Evolutionary conservation across 53 echinoderm and acorn worm genomes (phyloP), one percentile per base, ranked within the genome.

Genomic region (Crossaster papposus): DNA sequence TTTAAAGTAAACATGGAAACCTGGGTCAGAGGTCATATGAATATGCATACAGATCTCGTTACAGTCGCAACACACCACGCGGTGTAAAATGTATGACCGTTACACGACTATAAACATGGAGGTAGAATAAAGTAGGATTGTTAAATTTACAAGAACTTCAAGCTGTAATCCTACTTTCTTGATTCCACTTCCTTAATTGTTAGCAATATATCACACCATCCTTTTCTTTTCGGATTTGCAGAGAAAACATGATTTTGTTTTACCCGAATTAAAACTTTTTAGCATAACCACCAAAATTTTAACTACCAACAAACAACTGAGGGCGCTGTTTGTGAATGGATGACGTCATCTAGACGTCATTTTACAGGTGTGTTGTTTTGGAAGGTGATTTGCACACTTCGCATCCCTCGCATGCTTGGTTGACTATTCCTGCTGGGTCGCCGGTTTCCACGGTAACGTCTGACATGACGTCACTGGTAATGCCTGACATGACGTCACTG

Each of bases 401-500:
- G 7, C 78, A 38, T 11, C 44, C 51, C 12, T 24, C 28, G n/a
- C 51, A 78, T 18, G 23, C 78, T 14, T 51, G 22, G 51, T 78
- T 78, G 51, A 23, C 78, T 24, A 78, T 24, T 14, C 78, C 78
- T 2, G 78, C 51, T 26, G 78, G 78, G 9, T 78, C 78, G 28
- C 78, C 78, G 51, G 22, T 37, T 36, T 50, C 78, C 51, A 78
- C 51, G 24, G 78, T 78, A 6, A 78, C 51, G 51, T 78, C 78
- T 35, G 78, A 78, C 78, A 83, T 37, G 38, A 83, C 36, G 68
- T 70, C 70, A 44, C 70, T 83, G 10, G 35, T 79, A 31, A 30
- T n/a, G 52, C 52, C 52, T 35, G 78, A 78, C 78, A 83, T 37
- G 38, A 83, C 36, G 68, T 70, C 70, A 44, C 70, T 83, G 10